phyloP scores from a whole-genome alignment of 2,797 vertebrate genomes.

The Nannoperca obscura region DNA sequence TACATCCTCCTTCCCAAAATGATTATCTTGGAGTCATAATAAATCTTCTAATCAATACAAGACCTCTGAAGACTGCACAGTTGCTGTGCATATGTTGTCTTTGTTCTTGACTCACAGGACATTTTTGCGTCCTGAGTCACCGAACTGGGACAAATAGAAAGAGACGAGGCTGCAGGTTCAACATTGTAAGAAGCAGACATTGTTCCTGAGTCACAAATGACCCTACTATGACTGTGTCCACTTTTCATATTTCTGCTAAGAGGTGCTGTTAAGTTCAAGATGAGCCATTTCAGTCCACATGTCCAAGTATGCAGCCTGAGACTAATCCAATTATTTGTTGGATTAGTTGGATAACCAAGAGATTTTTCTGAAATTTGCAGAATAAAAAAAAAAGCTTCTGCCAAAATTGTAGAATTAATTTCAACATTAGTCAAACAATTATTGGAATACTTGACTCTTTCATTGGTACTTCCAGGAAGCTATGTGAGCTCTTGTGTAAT shows the following conservation, averaged over 20 bases:
- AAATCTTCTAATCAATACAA: constrained; percentile 80
- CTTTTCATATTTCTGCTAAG: constrained; percentile 45
- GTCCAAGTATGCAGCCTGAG: constrained; percentile 42
- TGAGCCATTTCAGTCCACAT: constrained; percentile 40
- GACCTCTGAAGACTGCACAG: constrained; percentile 73
- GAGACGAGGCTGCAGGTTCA: constrained; percentile 62
- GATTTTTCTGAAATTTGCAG: constrained; percentile 43
- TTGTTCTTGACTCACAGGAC: constrained; percentile 76
- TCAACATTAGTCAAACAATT: constrained; percentile 45
- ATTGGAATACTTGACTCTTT: constrained; percentile 42
- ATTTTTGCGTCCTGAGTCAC: constrained; percentile 83
- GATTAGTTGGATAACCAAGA: constrained; percentile 29
- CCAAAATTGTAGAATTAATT: constrained; percentile 51
- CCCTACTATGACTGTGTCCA: constrained; percentile 60
- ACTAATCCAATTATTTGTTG: constrained; percentile 59
- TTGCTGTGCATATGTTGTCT: constrained; percentile 80
- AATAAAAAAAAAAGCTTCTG: constrained; percentile 38
- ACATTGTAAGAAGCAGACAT: constrained; percentile 59
- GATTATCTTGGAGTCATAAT: constrained; percentile 72
- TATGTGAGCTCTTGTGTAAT: constrained; percentile 57
- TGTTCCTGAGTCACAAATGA: constrained; percentile 75
- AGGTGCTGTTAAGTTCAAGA: constrained; percentile 60
- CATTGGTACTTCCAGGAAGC: constrained; percentile 48
- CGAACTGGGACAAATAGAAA: constrained; percentile 64
- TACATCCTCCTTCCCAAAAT: constrained; percentile 67